phyloP scores from a whole-genome alignment of 2,113 vertebrate genomes.

The Sinocyclocheilus grahami region DNA sequence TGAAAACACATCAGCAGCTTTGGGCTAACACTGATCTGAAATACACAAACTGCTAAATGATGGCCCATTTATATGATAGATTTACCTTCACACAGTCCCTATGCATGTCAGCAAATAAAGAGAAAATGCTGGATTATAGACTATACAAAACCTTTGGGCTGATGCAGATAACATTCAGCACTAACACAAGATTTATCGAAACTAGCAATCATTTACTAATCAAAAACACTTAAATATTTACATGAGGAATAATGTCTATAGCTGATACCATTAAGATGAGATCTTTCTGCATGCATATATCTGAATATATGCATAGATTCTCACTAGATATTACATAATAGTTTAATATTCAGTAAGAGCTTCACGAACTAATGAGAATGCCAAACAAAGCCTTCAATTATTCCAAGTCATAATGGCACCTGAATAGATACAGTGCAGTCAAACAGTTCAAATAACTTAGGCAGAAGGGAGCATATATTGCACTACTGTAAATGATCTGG shows the following conservation, averaged over 20 bases:
- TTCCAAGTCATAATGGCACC: neutral
- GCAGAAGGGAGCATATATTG: neutral
- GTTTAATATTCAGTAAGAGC: neutral
- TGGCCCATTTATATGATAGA: slow-evolving; percentile 44
- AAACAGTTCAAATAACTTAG: slow-evolving; percentile 1
- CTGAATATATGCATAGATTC: neutral
- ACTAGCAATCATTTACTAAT: neutral
- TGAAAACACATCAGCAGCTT: slow-evolving; percentile 27
- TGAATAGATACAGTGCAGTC: neutral
- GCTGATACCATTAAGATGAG: neutral
- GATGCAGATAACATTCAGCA: neutral
- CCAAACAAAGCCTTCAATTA: neutral
- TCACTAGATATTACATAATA: neutral
- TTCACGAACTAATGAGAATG: neutral
- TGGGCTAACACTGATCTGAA: slow-evolving; percentile 37
- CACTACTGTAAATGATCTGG: neutral
- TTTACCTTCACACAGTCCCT: slow-evolving; percentile 21
- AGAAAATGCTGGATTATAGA: neutral
- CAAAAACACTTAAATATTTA: neutral
- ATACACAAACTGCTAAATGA: slow-evolving; percentile 26
- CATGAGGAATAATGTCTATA: neutral
- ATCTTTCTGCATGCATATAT: neutral
- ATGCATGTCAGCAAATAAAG: neutral
- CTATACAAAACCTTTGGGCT: neutral
- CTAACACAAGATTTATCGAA: neutral